These are phyloP conservation scores for Aspiorhynchus laticeps DNA, from an alignment of 2,113 vertebrate species.

Conservation along the genomic window DNA sequence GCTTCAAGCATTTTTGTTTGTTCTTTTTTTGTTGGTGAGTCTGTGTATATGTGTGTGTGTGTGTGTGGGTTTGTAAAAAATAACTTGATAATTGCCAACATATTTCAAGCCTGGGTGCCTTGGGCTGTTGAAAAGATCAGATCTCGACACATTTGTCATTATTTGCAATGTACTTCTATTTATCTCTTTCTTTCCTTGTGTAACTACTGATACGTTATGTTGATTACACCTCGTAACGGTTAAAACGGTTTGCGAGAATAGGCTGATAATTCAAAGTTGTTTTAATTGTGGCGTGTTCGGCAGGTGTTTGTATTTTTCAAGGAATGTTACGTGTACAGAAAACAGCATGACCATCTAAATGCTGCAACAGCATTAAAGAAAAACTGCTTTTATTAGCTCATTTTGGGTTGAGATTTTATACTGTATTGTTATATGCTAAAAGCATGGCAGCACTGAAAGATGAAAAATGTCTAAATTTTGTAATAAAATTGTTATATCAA, in stretches of 20 bases:
- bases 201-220: conserved; percentile 53
- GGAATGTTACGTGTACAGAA: conserved; percentile 77
- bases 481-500: conserved; percentile 83
- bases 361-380: conserved; percentile 74
- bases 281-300: conserved; percentile 61
- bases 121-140: conserved; percentile 75
- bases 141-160: conserved; percentile 70
- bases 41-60: conserved; percentile 28
- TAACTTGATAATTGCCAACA: conserved; percentile 80
- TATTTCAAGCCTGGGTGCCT: conserved; percentile 84
- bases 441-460: conserved; percentile 79
- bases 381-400: conserved; percentile 75
- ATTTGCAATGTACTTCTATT: conserved; percentile 69
- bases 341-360: conserved; percentile 79
- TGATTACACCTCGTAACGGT: conserved; percentile 59
- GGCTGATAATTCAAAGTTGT: conserved; percentile 59
- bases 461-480: conserved; percentile 79
- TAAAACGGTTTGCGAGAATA: conserved; percentile 27
- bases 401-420: conserved; percentile 78
- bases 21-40: neutral
- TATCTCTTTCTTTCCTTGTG: conserved; percentile 64
- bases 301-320: conserved; percentile 72
- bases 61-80: conserved; percentile 46
- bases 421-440: conserved; percentile 80
- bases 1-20: conserved; percentile 70